Evolutionary conservation across 64 coral and sea anemone genomes (phyloP).

Genomic region (Platygyra sinensis): DNA sequence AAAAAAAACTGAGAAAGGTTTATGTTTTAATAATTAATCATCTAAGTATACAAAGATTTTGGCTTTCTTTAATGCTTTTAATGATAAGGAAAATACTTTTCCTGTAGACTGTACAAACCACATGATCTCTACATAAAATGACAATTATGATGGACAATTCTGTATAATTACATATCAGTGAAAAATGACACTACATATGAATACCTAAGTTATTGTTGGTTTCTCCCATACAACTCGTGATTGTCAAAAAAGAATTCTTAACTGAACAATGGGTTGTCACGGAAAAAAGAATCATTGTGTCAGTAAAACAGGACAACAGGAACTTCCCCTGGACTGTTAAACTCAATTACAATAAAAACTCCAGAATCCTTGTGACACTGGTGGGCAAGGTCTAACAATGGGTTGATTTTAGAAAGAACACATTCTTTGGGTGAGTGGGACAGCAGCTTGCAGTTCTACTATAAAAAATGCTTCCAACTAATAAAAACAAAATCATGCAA

Average conservation of each 20-base stretch:
- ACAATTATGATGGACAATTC: not conserved
- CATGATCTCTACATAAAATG: conserved; percentile 23
- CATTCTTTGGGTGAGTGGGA: too few relatives aligned
- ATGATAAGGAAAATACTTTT: conserved; percentile 15
- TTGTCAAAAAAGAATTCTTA: not conserved
- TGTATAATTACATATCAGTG: conserved; percentile 33
- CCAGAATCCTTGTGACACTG: too few relatives aligned
- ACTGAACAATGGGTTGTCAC: not conserved
- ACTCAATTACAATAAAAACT: too few relatives aligned
- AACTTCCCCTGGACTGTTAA: too few relatives aligned
- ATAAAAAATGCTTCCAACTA: too few relatives aligned
- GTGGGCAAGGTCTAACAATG: too few relatives aligned
- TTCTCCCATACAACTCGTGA: not conserved
- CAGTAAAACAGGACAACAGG: not conserved
- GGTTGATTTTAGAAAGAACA: too few relatives aligned
- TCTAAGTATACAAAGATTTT: conserved; percentile 48
- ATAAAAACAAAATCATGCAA: too few relatives aligned
- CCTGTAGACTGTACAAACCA: conserved; percentile 14
- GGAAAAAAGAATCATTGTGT: not conserved
- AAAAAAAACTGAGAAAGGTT: not conserved
- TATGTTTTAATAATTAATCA: conserved; percentile 25
- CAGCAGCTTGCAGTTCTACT: too few relatives aligned
- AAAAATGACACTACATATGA: not conserved
- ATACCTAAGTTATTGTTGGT: not conserved
- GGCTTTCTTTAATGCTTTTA: conserved; percentile 24